Conservation (phyloP, 2,113 vertebrate species). For the Rhinogobius similis region DNA sequence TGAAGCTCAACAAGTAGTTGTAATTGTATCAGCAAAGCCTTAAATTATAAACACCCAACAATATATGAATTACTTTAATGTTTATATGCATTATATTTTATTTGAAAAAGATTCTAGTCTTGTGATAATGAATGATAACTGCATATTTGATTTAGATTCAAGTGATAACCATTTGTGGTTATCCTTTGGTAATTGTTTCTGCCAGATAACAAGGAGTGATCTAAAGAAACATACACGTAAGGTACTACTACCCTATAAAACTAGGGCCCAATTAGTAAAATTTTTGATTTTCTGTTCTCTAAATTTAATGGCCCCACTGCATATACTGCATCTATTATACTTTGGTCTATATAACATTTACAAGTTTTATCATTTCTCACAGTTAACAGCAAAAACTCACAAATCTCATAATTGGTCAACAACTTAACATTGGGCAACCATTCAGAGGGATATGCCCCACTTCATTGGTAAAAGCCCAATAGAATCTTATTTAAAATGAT, state of each 20-base stretch:
- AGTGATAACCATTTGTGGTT: background rate
- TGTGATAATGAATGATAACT: background rate
- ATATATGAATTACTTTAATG: background rate
- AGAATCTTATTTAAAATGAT: background rate
- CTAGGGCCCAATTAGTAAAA: slow-evolving; percentile 53
- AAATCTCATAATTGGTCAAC: slow-evolving; percentile 27
- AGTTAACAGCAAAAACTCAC: slow-evolving; percentile 22
- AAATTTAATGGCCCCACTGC: slow-evolving; percentile 17
- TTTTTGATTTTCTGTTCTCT: slow-evolving; percentile 30
- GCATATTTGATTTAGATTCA: background rate
- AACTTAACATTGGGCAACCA: slow-evolving; percentile 32
- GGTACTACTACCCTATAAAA: slow-evolving; percentile 65
- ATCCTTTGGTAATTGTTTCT: slow-evolving; percentile 4
- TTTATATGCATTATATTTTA: background rate
- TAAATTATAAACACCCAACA: slow-evolving; percentile 3
- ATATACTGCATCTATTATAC: slow-evolving; percentile 17
- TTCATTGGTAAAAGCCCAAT: slow-evolving; percentile 54
- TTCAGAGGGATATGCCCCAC: slow-evolving; percentile 55
- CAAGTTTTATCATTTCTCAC: slow-evolving; percentile 35
- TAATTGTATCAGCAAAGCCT: background rate
- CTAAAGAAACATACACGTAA: slow-evolving; percentile 33
- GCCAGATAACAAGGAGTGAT: slow-evolving; percentile 24
- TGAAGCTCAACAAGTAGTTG: slow-evolving; percentile 1
- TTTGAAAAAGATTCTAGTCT: background rate
- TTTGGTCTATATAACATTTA: slow-evolving; percentile 48